Evolutionary conservation across 1,140 invertebrate genomes (phyloP).

Genomic region (Rhagoletis pomonella): DNA sequence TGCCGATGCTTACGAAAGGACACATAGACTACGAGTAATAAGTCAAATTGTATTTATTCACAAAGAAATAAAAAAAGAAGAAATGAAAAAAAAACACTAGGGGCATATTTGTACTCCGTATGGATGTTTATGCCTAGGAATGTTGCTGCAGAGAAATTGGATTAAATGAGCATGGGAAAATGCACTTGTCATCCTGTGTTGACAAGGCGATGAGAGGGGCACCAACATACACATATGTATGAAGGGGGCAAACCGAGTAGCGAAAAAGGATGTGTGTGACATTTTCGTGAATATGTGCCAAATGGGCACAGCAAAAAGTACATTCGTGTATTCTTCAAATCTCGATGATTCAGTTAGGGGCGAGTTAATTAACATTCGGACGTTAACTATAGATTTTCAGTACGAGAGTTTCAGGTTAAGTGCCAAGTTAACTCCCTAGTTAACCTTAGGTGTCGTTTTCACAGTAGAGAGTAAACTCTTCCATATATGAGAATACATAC

Average conservation of each 20-base stretch:
- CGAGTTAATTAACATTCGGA: too few relatives aligned
- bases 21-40: not conserved
- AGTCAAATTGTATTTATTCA: conserved; percentile 49
- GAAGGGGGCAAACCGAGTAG: not conserved
- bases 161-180: conserved; percentile 32
- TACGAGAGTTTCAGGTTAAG: too few relatives aligned
- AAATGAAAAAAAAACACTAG: not conserved
- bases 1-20: not conserved
- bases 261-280: not conserved
- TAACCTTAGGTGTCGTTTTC: too few relatives aligned
- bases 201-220: not conserved
- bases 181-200: conserved; percentile 47
- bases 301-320: too few relatives aligned
- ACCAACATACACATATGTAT: not conserved
- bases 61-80: not conserved
- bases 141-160: not conserved
- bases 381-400: too few relatives aligned
- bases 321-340: too few relatives aligned
- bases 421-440: too few relatives aligned
- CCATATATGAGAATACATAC: too few relatives aligned
- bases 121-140: not conserved
- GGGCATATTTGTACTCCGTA: not conserved
- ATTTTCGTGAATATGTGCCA: too few relatives aligned
- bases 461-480: too few relatives aligned
- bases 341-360: too few relatives aligned